These are phyloP conservation scores for Bolborhynchus lineola DNA, from an alignment of 2,113 vertebrate species.

Conservation along the genomic window DNA sequence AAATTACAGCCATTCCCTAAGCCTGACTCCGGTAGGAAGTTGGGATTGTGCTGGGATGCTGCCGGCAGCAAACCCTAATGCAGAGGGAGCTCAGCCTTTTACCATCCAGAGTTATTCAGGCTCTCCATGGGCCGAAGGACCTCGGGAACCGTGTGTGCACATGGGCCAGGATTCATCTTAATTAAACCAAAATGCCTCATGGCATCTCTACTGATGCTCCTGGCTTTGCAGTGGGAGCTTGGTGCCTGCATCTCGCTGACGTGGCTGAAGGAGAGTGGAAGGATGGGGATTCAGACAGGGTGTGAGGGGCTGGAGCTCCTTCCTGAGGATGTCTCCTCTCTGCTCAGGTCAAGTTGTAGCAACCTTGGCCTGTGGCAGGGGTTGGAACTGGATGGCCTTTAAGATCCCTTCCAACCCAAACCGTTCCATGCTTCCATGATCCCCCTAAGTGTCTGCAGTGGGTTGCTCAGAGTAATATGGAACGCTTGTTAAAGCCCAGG, in stretches of 20 bases:
- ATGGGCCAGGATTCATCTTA: fast-evolving
- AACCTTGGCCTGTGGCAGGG: background rate
- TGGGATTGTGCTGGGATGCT: fast-evolving
- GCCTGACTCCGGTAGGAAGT: fast-evolving
- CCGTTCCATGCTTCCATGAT: background rate
- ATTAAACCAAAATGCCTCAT: fast-evolving
- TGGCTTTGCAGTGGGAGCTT: fast-evolving
- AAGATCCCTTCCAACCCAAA: background rate
- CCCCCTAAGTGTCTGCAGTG: fast-evolving
- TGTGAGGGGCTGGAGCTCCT: background rate
- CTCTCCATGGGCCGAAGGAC: fast-evolving
- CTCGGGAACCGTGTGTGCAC: fast-evolving
- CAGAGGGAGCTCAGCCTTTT: too few relatives aligned
- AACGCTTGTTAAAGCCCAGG: background rate
- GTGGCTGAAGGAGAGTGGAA: background rate
- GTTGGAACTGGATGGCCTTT: background rate
- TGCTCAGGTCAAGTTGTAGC: background rate
- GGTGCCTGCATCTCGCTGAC: fast-evolving
- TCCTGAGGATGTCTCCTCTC: background rate
- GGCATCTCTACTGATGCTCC: fast-evolving
- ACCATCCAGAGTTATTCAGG: background rate
- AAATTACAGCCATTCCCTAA: background rate
- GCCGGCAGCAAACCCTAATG: fast-evolving
- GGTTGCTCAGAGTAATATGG: background rate
- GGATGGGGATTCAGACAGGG: background rate